Evolutionary conservation across 1,140 invertebrate species (phyloP).

Genomic region (Mya arenaria): DNA sequence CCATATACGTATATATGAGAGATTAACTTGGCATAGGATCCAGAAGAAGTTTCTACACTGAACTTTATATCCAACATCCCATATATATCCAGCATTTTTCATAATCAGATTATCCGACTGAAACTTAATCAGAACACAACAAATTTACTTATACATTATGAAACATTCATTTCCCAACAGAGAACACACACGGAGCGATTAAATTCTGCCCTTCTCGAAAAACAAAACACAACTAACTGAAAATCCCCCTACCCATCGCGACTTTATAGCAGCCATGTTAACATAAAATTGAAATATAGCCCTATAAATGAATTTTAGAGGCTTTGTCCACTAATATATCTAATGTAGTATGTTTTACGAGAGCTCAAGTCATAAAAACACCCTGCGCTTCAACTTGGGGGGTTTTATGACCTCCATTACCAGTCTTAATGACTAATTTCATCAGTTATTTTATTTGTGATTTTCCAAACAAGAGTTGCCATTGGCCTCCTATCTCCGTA

Average conservation of each 20-base stretch:
- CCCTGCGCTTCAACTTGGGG: conserved; percentile 7
- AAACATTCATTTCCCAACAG: no score
- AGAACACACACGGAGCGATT: no score
- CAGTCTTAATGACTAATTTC: conserved; percentile 35
- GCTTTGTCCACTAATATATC: conserved; percentile 47
- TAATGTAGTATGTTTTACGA: conserved; percentile 38
- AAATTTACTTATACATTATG: no score
- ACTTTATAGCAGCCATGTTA: conserved; percentile 48
- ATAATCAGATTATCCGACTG: no score
- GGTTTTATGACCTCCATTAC: conserved; percentile 46
- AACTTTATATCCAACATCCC: no score
- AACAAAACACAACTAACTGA: neutral
- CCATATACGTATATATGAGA: no score
- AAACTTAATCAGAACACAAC: no score
- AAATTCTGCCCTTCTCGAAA: no score
- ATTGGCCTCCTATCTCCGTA: conserved; percentile 43
- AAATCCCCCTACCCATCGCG: neutral
- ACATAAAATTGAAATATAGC: conserved; percentile 59
- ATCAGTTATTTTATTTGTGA: conserved; percentile 46
- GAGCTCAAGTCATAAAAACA: conserved; percentile 23
- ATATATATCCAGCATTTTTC: no score
- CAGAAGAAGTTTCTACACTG: no score
- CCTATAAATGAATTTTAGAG: conserved; percentile 36
- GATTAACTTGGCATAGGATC: no score
- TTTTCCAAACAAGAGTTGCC: neutral